Evolutionary conservation across 2,113 vertebrate species (phyloP).

Genomic region (Spea multiplicata): DNA sequence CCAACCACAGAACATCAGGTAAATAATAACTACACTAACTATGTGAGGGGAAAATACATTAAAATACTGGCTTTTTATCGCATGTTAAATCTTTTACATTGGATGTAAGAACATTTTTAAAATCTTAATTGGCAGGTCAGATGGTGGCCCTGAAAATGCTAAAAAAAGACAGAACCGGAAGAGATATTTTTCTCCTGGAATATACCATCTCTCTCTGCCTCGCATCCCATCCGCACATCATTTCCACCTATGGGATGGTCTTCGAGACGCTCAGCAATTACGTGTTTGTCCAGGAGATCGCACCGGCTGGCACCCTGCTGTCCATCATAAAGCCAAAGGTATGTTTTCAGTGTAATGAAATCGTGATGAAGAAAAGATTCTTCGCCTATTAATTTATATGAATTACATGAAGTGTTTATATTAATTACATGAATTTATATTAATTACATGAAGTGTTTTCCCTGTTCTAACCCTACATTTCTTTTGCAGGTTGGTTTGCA

Average conservation of each 20-base stretch:
- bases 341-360: neutral
- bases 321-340: conserved; percentile 1
- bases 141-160: conserved; percentile 89
- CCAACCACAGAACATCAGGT: conserved; percentile 13
- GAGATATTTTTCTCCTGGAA: conserved; percentile 84
- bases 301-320: neutral
- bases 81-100: neutral
- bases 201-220: conserved; percentile 69
- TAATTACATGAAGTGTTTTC: too few relatives aligned
- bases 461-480: neutral
- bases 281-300: conserved; percentile 3
- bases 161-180: conserved; percentile 80
- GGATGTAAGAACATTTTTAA: neutral
- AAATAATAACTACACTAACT: neutral
- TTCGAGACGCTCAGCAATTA: neutral
- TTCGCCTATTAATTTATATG: too few relatives aligned
- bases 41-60: neutral
- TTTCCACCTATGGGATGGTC: neutral
- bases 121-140: conserved; percentile 66
- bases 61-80: neutral
- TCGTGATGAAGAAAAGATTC: too few relatives aligned
- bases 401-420: too few relatives aligned
- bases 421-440: too few relatives aligned
- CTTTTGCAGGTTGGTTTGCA: conserved; percentile 77
- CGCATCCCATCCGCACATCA: conserved; percentile 1